phyloP scores from a whole-genome alignment of 2,113 vertebrate species.

The Prionailurus viverrinus region DNA sequence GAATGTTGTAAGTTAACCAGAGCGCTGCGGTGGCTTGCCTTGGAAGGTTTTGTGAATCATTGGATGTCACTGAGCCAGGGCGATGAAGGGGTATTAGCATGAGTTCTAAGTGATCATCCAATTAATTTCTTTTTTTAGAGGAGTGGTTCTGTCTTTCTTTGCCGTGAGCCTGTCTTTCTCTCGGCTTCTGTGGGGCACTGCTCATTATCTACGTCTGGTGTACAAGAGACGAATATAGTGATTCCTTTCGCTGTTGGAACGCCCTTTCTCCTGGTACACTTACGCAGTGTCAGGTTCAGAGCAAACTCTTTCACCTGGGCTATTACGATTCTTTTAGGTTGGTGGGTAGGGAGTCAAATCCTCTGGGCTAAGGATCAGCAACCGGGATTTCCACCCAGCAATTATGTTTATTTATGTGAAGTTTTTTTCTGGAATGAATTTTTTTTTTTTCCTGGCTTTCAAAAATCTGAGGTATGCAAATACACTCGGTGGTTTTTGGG shows the following conservation, averaged over 20 bases:
- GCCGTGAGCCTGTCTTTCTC: neutral
- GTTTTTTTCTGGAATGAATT: neutral
- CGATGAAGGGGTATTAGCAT: neutral
- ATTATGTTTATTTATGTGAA: neutral
- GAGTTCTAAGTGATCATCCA: constrained; percentile 33
- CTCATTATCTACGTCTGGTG: neutral
- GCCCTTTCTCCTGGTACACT: neutral
- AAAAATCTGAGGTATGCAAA: neutral
- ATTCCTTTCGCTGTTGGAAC: neutral
- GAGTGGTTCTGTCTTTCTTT: constrained; percentile 26
- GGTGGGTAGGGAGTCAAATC: neutral
- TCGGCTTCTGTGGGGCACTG: neutral
- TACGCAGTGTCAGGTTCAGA: neutral
- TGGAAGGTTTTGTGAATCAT: neutral
- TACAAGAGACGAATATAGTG: neutral
- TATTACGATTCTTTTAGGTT: neutral
- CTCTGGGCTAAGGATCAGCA: neutral
- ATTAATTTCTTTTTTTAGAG: constrained; percentile 40
- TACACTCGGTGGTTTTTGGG: neutral
- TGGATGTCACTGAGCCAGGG: neutral
- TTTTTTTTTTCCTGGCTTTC: neutral
- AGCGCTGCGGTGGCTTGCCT: neutral
- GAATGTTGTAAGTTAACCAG: constrained; percentile 90
- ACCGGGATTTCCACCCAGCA: neutral
- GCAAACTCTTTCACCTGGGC: neutral